Evolutionary conservation across 2,113 vertebrate species (phyloP), one percentile per base, ranked within the genome.

Genomic region (Perognathus longimembris): DNA sequence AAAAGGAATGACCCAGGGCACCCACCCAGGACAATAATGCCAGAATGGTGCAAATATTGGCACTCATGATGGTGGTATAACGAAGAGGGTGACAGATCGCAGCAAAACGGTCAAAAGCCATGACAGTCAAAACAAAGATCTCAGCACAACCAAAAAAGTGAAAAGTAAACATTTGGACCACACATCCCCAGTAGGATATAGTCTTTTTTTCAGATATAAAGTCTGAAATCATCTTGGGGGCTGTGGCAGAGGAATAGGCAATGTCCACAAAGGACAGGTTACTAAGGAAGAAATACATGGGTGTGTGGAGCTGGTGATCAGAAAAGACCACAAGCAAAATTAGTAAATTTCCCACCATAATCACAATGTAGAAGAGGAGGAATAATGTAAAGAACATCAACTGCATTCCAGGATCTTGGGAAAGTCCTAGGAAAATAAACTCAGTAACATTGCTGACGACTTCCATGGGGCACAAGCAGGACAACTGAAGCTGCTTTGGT

Each of bases 81-180:
- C 4, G 91, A 11, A 96, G 95, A 2, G 95, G 92, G 0, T 93
- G 92, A 74, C 96, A 96, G 82, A 96, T 95, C 45, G 96, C 94
- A 1, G 89, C 91, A 17, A 88, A 96, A 9, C 81, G 81, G 57
- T 96, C 96, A 74, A 95, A 94, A 80, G 96, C 95, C 95, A 96
- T 95, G 34, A 94, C 85, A 0, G 96, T 96, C 66, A 96, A 83
- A 63, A 96, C 69, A 59, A 96, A 95, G 82, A 95, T 95, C 74
- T 96, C 96, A 40, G 94, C 85, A 82, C 96, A 94, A 9, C 94
- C 95, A 66, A 96, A 96, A 50, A 96, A 96, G 42, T 96, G 95
- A 40, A 96, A 95, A 28, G 90, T 92, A 57, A 96, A 96, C 95
- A 94, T 95, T 75, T 96, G 96, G 38, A 59, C 59, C 24, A 90